Percentiles rank a stretch among this genome's conserved stretches.
Conservation (phyloP, 2,797 vertebrate species). For the Myotis daubentonii region DNA sequence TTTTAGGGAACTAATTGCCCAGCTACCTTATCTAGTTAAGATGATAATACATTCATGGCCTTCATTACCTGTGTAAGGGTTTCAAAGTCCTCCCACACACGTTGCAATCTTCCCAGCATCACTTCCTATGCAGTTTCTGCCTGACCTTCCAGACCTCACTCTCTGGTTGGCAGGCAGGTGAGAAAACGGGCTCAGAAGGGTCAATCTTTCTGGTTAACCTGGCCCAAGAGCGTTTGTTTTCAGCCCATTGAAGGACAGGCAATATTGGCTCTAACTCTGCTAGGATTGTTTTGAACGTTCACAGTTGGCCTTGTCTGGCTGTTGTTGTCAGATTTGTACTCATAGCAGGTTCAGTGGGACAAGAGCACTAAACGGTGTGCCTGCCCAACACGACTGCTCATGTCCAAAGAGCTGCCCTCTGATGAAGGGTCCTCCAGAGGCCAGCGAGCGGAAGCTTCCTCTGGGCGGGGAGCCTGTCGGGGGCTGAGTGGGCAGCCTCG, state of each 20-base stretch:
- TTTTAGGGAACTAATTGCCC: neutral
- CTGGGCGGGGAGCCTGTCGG: neutral
- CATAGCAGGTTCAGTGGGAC: neutral
- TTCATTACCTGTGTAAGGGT: neutral
- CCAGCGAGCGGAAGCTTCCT: neutral
- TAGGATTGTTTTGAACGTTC: neutral
- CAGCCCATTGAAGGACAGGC: neutral
- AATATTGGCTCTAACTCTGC: rapidly evolving
- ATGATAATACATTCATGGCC: neutral
- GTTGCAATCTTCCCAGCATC: rapidly evolving
- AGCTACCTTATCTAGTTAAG: neutral
- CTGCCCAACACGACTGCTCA: neutral
- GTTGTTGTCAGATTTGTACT: rapidly evolving
- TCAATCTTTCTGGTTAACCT: neutral
- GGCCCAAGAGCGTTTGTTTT: neutral
- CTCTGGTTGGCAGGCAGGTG: neutral
- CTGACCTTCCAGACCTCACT: no score
- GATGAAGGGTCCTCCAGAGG: neutral
- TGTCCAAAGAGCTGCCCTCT: neutral
- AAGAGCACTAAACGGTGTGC: rapidly evolving
- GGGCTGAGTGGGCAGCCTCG: neutral
- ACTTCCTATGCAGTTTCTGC: neutral
- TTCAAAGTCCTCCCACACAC: neutral
- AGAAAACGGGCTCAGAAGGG: neutral
- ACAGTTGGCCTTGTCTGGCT: neutral